Percentiles rank a stretch among this genome's conserved stretches.
Conservation (phyloP, 2,797 vertebrate species). For the Manis crassicaudata region DNA sequence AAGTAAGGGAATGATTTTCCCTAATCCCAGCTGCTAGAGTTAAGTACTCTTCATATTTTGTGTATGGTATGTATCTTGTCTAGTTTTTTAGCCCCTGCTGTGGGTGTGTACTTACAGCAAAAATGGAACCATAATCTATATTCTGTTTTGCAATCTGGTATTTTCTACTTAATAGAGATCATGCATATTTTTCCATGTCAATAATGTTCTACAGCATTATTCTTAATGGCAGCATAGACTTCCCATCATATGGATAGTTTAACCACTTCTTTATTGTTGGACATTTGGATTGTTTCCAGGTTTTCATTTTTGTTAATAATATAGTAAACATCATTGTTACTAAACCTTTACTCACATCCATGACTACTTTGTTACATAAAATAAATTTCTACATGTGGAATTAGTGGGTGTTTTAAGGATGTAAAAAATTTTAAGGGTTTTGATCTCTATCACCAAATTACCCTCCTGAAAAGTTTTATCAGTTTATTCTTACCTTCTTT, state of each 20-base stretch:
- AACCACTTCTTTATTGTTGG: slow-evolving; percentile 60
- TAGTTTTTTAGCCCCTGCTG: background rate
- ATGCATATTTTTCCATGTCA: slow-evolving; percentile 65
- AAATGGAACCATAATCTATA: slow-evolving; percentile 43
- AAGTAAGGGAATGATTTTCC: slow-evolving; percentile 50
- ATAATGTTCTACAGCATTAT: slow-evolving; percentile 55
- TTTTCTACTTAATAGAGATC: slow-evolving; percentile 55
- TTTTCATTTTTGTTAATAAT: slow-evolving; percentile 69
- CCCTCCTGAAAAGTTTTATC: slow-evolving; percentile 35
- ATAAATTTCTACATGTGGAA: slow-evolving; percentile 46
- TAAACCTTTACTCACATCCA: slow-evolving; percentile 53
- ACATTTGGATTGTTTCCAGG: slow-evolving; percentile 64
- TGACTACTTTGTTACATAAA: slow-evolving; percentile 42
- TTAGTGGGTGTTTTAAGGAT: slow-evolving; percentile 41
- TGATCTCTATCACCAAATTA: background rate
- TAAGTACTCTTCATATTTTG: slow-evolving; percentile 49
- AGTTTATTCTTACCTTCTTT: slow-evolving; percentile 42
- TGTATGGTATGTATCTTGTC: slow-evolving; percentile 34
- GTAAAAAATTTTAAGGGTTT: slow-evolving; percentile 40
- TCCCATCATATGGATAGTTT: slow-evolving; percentile 57
- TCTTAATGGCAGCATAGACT: slow-evolving; percentile 70
- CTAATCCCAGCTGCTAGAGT: background rate
- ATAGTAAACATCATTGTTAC: slow-evolving; percentile 38
- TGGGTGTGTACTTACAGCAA: slow-evolving; percentile 28
- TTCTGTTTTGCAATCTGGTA: slow-evolving; percentile 29